These are phyloP conservation scores for Himalopsyche phryganea DNA, from an alignment of 1,140 invertebrate species.

Conservation along the genomic window DNA sequence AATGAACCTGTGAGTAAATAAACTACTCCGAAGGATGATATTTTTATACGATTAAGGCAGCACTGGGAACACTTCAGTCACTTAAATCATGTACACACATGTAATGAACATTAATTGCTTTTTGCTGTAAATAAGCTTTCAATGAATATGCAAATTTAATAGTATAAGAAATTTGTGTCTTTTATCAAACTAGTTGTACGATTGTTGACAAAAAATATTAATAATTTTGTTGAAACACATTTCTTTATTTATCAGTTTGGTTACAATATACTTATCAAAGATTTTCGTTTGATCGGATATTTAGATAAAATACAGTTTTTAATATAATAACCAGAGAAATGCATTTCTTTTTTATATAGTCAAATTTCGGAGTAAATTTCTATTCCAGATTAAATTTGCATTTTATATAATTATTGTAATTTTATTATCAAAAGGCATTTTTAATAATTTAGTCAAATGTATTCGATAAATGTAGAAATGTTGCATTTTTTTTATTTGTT, in stretches of 20 bases:
- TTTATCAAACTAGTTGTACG: slow-evolving; percentile 8
- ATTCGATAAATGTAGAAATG: slow-evolving; percentile 29
- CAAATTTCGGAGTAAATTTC: slow-evolving; percentile 10
- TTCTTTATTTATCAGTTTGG: slow-evolving; percentile 13
- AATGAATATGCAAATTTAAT: neutral
- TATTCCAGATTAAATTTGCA: slow-evolving; percentile 21
- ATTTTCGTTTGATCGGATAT: slow-evolving; percentile 13
- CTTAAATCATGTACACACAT: neutral
- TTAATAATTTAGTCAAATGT: slow-evolving; percentile 32
- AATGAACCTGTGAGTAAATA: neutral
- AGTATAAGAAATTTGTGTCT: slow-evolving; percentile 9
- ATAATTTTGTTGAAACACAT: slow-evolving; percentile 6
- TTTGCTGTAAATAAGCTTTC: slow-evolving; percentile 2
- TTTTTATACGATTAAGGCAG: no score
- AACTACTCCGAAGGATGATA: neutral
- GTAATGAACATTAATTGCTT: neutral
- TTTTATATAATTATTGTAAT: slow-evolving; percentile 14
- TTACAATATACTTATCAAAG: slow-evolving; percentile 18
- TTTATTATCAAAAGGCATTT: slow-evolving; percentile 20
- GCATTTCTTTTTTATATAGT: slow-evolving; percentile 22
- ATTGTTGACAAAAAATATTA: slow-evolving; percentile 12
- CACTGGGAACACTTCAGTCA: no score
- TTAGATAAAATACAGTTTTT: slow-evolving; percentile 19
- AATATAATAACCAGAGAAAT: slow-evolving; percentile 6
- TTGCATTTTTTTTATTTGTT: slow-evolving; percentile 27